These are phyloP conservation scores for Choreutis nemorana DNA, from an alignment of 2,888 invertebrate species.

Conservation along the genomic window DNA sequence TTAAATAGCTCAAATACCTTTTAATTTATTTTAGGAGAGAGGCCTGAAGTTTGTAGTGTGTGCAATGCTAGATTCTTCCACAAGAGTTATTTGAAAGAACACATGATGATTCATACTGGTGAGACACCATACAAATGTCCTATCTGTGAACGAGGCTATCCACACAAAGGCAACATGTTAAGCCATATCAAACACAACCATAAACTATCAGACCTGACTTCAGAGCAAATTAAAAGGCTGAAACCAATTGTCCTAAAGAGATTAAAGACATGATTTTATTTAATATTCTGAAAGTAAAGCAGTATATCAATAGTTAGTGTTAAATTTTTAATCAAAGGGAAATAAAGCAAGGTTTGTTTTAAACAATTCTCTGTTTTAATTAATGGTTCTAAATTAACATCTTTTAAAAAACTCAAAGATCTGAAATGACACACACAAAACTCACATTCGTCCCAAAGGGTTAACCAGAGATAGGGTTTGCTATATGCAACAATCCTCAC, in stretches of 20 bases:
- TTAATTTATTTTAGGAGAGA: constrained; percentile 42
- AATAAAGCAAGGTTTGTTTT: no score
- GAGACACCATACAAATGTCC: constrained; percentile 60
- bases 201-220: constrained; percentile 40
- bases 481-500: no score
- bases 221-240: constrained; percentile 35
- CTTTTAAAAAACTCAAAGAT: no score
- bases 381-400: no score
- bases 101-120: constrained; percentile 56
- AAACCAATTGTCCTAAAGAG: constrained; percentile 47
- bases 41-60: constrained; percentile 46
- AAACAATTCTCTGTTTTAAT: no score
- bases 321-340: no score
- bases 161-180: constrained; percentile 56
- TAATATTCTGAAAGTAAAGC: no score
- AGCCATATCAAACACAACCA: constrained; percentile 48
- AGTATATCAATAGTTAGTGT: no score
- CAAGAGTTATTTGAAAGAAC: constrained; percentile 49
- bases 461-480: no score
- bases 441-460: no score
- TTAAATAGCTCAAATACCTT: no score
- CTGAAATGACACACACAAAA: no score
- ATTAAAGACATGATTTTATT: constrained; percentile 25
- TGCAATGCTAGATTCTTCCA: constrained; percentile 50
- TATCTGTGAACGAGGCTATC: constrained; percentile 50